phyloP scores from a whole-genome alignment of 2,113 vertebrate genomes.

The Alectura lathami region DNA sequence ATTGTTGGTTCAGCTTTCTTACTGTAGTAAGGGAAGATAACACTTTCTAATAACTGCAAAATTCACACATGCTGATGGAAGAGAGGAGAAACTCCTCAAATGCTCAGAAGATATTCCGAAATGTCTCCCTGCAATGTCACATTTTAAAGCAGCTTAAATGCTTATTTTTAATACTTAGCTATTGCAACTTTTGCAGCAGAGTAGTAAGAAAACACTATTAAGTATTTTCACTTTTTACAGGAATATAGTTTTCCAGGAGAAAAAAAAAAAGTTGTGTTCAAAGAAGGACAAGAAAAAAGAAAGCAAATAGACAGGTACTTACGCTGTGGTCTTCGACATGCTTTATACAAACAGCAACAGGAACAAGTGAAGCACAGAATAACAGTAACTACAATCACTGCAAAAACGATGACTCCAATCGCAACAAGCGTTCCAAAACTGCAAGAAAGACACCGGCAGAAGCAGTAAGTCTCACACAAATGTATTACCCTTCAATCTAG shows the following conservation, averaged over 20 bases:
- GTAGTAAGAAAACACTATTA: not conserved
- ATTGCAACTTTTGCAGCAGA: not conserved
- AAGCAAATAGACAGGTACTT: constrained; percentile 62
- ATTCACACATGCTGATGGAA: fast-evolving
- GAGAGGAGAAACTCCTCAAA: not conserved
- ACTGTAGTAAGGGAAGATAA: not conserved
- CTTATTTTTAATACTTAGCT: not conserved
- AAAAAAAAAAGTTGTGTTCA: not conserved
- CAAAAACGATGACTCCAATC: constrained; percentile 52
- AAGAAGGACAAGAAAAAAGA: not conserved
- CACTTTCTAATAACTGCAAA: not conserved
- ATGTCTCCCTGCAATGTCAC: not conserved
- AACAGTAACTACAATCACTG: constrained; percentile 72
- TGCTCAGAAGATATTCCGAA: not conserved
- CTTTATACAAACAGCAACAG: constrained; percentile 92
- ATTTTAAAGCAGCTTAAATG: not conserved
- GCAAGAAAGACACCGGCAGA: constrained; percentile 10
- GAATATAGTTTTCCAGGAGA: not conserved
- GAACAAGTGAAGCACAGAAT: constrained; percentile 89
- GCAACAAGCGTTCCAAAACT: constrained; percentile 69
- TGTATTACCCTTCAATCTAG: not conserved
- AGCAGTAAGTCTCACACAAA: not conserved
- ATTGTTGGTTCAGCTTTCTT: not conserved
- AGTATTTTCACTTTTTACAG: not conserved
- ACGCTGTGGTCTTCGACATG: constrained; percentile 84